Base-by-base conservation (phyloP, 2,113 vertebrate species). In the Typhlomys cinereus region DNA sequence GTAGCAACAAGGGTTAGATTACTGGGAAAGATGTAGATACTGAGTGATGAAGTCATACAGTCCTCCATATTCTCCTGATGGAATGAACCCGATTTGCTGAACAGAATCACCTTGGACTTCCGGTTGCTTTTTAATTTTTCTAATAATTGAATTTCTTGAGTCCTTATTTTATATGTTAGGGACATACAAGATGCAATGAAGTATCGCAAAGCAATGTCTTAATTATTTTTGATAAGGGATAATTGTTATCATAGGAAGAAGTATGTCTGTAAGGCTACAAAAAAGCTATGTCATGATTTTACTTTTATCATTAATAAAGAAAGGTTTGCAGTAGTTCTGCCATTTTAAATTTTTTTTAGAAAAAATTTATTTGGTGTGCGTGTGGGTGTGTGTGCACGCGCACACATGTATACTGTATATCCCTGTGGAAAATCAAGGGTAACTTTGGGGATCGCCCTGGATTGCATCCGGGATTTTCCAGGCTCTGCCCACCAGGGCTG, bases 261-360 rank as follows among this genome's bases (percentile, higher is more conserved):
- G 64, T 57, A 0, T 46, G n/a, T 76, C 54, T 1, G 6, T 1
- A 48, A 48, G 9, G 31, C 50, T 62, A 69, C 46, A 85, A 87
- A n/a, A 87, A 91, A 90, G 41, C 8, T 25, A 59, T 52, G 10
- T 36, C 11, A 67, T 36, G 39, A 9, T 88, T 88, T 52, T 71
- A 89, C 66, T 89, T 95, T 69, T 76, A 73, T 74, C 50, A 85
- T 13, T 74, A 48, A 57, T 12, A 46, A 83, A 52, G 36, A 82
- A 79, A 76, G 14, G n/a, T 75, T 76, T 84, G 20, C 29, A 18
- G 67, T 9, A 70, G n/a, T 87, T 89, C 61, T 67, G n/a, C 57
- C 67, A 93, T 78, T 88, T 86, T 91, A 59, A 75, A 80, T 57
- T 57, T 57, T 57, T n/a, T n/a, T n/a, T n/a, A n/a, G n/a, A n/a